Base-by-base conservation (phyloP, 2,888 invertebrate species). In the Lasioglossum pauxillum region DNA sequence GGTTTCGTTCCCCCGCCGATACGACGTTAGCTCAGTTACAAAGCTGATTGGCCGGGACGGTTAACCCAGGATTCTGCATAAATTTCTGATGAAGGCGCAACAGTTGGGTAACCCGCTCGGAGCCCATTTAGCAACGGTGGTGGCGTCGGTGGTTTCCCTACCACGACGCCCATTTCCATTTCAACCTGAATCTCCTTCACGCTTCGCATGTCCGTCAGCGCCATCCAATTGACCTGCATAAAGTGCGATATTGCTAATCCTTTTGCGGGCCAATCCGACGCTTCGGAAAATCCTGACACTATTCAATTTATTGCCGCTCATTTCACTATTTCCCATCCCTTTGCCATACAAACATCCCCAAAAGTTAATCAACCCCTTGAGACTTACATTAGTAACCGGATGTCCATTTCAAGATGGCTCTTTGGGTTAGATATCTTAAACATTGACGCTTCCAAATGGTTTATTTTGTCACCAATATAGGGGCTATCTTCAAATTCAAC, bases 61-160 rank as follows among this genome's bases (percentile, higher is more conserved):
- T 92, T 93, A 92, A 92, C 90, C 91, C 89, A 86, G 91, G 92
- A 92, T 92, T 93, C 90, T 92, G 92, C 93, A 94, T 94, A 92
- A 93, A 94, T 94, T 94, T 93, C 92, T 94, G 91, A 94, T 93
- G 92, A 93, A 93, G 92, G 93, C 93, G 94, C 94, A 94, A 94
- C 94, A 94, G 94, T 94, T 94, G 93, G 93, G 91, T 88, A 91
- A 90, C 89, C 92, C 89, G 89, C 89, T 88, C 88, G 84, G 89
- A 92, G 90, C 85, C 90, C 91, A 93, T 93, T 93, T 92, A 90
- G 86, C 87, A 88, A 85, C 82, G 77, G 85, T 81, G 79, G 91
- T 79, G 87, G 81, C 90, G 84, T 89, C 85, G 84, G 87, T 82
- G 87, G 81, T 82, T 89, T 82, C 85, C 78, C 79, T 73, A 83